These are phyloP conservation scores for Phortica okadai DNA, from an alignment of 2,888 invertebrate species.

Conservation along the genomic window DNA sequence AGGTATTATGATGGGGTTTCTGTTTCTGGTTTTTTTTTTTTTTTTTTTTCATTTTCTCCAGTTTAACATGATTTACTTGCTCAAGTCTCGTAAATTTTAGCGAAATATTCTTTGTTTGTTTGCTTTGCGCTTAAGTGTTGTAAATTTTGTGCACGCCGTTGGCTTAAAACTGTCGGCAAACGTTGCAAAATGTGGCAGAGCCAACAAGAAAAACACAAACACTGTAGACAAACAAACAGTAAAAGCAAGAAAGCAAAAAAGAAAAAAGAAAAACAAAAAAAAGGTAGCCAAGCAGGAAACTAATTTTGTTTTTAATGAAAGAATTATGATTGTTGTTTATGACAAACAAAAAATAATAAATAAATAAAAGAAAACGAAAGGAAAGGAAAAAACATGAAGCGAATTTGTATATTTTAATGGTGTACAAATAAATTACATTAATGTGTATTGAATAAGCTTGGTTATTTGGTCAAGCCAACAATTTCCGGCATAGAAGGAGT, in stretches of 20 bases:
- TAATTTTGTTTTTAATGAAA: conserved; percentile 16
- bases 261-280: neutral
- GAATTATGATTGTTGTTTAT: conserved; percentile 18
- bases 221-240: neutral
- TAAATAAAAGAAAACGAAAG: neutral
- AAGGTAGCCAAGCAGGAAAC: neutral
- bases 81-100: neutral
- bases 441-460: no score
- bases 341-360: conserved; percentile 6
- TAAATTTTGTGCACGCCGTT: neutral
- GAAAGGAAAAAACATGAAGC: no score
- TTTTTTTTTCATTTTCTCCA: neutral
- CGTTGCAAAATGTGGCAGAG: conserved; percentile 4
- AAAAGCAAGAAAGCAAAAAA: neutral
- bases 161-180: conserved; percentile 1
- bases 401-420: no score
- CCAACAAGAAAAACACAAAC: neutral
- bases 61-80: conserved; percentile 7
- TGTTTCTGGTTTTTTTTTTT: neutral
- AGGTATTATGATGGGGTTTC: no score
- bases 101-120: conserved; percentile 6
- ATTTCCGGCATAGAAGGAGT: no score
- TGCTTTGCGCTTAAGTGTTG: conserved; percentile 4
- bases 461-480: no score
- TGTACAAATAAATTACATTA: no score